Conservation (phyloP, 2,797 vertebrate genomes). For the Sebastes itinus region DNA sequence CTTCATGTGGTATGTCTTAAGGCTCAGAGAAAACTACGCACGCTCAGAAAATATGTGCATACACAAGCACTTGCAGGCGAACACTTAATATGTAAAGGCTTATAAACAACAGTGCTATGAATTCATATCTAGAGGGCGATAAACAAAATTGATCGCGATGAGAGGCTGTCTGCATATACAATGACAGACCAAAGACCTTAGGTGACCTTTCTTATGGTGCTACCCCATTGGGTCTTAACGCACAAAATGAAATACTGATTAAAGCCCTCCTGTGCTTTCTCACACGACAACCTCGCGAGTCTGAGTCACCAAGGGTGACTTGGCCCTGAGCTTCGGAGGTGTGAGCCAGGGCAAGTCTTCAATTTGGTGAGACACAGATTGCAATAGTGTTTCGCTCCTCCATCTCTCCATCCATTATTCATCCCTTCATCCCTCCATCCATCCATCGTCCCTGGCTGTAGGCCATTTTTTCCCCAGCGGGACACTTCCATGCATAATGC, state of each 20-base stretch:
- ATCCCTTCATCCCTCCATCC: slow-evolving; percentile 64
- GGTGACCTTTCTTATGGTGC: slow-evolving; percentile 37
- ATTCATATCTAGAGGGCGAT: slow-evolving; percentile 6
- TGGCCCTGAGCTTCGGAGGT: slow-evolving; percentile 68
- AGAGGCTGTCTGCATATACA: slow-evolving; percentile 18
- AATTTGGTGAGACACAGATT: slow-evolving; percentile 77
- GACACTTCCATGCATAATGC: slow-evolving; percentile 81
- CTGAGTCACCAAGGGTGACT: slow-evolving; percentile 56
- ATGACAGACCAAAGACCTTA: slow-evolving; percentile 32
- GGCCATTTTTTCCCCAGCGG: slow-evolving; percentile 77
- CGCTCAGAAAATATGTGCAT: neutral
- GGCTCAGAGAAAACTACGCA: neutral
- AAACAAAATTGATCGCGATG: slow-evolving; percentile 3
- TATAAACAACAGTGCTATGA: neutral
- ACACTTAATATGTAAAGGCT: neutral
- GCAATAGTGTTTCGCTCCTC: slow-evolving; percentile 72
- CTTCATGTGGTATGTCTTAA: neutral
- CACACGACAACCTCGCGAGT: slow-evolving; percentile 44
- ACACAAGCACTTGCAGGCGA: neutral
- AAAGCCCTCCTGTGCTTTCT: slow-evolving; percentile 48
- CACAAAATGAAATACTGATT: slow-evolving; percentile 58
- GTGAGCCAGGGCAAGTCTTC: slow-evolving; percentile 70
- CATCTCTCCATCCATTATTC: slow-evolving; percentile 81
- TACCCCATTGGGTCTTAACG: slow-evolving; percentile 22
- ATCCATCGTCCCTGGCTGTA: slow-evolving; percentile 75